phyloP scores from a whole-genome alignment of 1,140 invertebrate species.

The Druon quercuslanigerum region DNA sequence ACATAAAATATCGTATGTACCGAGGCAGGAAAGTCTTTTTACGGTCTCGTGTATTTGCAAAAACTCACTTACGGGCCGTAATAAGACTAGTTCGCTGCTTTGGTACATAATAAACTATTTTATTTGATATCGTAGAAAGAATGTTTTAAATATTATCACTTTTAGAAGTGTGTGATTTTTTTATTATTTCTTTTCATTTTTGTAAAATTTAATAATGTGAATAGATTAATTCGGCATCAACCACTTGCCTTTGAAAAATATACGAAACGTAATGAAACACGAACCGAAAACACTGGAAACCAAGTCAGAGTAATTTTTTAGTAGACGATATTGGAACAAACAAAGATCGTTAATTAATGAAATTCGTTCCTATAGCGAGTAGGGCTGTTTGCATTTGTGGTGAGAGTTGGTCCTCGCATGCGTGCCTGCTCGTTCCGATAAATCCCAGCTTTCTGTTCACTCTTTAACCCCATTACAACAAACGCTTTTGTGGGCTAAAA shows the following conservation, averaged over 20 bases:
- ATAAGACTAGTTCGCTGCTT: too few species aligned
- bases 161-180: too few species aligned
- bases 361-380: constrained; percentile 12
- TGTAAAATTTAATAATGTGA: too few species aligned
- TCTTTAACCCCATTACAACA: constrained; percentile 59
- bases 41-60: too few species aligned
- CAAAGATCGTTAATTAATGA: constrained; percentile 35
- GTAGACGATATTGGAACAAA: constrained; percentile 5
- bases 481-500: constrained; percentile 62
- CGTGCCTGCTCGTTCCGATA: constrained; percentile 36
- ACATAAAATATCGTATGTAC: too few species aligned
- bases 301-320: neutral
- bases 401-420: constrained; percentile 24
- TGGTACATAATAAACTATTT: too few species aligned
- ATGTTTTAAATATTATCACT: too few species aligned
- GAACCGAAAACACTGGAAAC: constrained; percentile 8
- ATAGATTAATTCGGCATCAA: too few species aligned
- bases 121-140: too few species aligned
- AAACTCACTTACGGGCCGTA: too few species aligned
- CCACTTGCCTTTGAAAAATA: neutral
- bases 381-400: neutral
- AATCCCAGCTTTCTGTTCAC: constrained; percentile 55
- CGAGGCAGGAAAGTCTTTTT: too few species aligned
- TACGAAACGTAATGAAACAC: constrained; percentile 10
- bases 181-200: too few species aligned